These are phyloP conservation scores for Malacoctenus gilli DNA, from an alignment of 2,797 vertebrate species.

Conservation along the genomic window DNA sequence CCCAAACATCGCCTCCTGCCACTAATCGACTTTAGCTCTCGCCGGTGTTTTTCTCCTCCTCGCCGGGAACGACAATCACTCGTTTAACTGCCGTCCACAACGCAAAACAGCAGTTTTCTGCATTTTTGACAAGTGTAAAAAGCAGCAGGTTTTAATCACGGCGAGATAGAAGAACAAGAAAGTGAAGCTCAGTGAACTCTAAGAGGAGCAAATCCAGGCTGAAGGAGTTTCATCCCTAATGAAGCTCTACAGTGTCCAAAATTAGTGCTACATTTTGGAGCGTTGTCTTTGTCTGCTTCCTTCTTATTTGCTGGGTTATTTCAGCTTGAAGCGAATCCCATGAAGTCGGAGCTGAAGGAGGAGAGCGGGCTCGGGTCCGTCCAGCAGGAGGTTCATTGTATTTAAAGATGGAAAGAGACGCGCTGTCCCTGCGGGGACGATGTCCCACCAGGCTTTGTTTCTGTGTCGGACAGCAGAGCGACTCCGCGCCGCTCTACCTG, in stretches of 20 bases:
- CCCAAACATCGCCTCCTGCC: conserved; percentile 3
- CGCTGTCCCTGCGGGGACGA: conserved; percentile 38
- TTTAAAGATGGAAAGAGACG: conserved; percentile 59
- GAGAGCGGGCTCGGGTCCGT: conserved; percentile 62
- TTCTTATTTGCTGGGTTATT: too few species aligned
- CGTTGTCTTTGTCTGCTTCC: too few species aligned
- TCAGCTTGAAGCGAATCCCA: too few species aligned
- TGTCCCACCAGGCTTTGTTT: conserved; percentile 55
- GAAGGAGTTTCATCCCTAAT: background rate
- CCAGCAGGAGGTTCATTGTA: conserved; percentile 47
- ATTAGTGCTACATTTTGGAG: too few species aligned
- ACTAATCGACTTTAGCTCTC: background rate
- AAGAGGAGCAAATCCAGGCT: background rate
- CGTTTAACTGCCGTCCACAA: background rate
- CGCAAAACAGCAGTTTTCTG: background rate
- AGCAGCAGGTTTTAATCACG: background rate
- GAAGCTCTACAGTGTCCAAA: too few species aligned
- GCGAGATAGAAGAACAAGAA: background rate
- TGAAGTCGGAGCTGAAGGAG: conserved; percentile 5
- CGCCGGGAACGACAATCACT: background rate
- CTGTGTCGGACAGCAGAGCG: conserved; percentile 52
- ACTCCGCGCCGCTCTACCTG: conserved; percentile 65
- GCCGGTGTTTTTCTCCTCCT: background rate
- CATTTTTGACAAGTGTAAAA: conserved; percentile 1
- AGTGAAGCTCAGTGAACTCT: background rate